Conservation (phyloP, 1,140 invertebrate species). For the Ceratitis capitata region DNA sequence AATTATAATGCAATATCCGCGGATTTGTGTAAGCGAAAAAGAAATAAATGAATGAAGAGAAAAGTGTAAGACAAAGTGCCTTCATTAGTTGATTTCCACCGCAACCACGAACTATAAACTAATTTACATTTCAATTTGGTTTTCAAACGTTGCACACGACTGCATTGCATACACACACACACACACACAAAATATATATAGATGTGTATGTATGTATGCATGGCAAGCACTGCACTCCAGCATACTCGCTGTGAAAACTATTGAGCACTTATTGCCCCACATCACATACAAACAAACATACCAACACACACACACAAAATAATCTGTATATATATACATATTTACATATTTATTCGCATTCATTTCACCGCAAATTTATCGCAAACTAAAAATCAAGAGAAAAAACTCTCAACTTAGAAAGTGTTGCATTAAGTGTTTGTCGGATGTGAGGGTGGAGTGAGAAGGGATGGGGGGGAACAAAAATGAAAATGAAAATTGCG, state of each 20-base stretch:
- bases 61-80: constrained; percentile 25
- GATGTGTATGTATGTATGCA: too few species aligned
- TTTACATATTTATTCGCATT: background rate
- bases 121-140: constrained; percentile 34
- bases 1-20: background rate
- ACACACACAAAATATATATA: background rate
- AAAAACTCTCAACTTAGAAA: background rate
- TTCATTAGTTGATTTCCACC: constrained; percentile 29
- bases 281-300: background rate
- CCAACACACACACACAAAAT: background rate
- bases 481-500: background rate
- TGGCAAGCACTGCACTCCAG: background rate
- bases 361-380: constrained; percentile 22
- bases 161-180: background rate
- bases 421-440: background rate
- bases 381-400: background rate
- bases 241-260: background rate
- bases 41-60: too few species aligned
- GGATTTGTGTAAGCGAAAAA: background rate
- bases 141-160: background rate
- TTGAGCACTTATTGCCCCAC: background rate
- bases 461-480: background rate
- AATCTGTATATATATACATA: too few species aligned
- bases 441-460: background rate
- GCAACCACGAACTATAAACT: constrained; percentile 26